Conservation (phyloP, 2,113 vertebrate species). For the Pithys albifrons region DNA sequence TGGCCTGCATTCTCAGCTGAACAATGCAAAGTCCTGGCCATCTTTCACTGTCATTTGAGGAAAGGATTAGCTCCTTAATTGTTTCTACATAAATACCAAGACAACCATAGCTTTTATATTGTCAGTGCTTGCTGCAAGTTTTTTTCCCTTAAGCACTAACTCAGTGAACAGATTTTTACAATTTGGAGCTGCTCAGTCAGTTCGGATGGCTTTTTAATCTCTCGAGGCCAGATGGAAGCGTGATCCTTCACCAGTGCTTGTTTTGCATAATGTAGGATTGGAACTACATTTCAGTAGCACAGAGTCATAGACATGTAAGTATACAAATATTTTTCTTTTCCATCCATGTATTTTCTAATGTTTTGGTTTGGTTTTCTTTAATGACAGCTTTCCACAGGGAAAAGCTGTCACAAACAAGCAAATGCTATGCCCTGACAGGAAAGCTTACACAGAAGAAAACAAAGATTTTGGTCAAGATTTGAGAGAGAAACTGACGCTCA, state of each 20-base stretch:
- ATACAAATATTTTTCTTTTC: background rate
- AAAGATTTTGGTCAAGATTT: background rate
- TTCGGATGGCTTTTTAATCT: constrained; percentile 33
- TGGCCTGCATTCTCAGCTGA: background rate
- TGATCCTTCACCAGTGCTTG: background rate
- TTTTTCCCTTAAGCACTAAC: background rate
- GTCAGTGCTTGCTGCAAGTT: background rate
- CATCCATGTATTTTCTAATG: background rate
- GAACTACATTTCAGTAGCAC: background rate
- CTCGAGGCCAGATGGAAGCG: constrained; percentile 30
- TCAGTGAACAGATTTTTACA: constrained; percentile 2
- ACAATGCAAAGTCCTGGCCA: background rate
- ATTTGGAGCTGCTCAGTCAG: background rate
- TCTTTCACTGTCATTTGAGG: background rate
- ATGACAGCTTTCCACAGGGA: background rate
- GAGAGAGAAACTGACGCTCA: background rate
- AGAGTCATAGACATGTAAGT: background rate
- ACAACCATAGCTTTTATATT: background rate
- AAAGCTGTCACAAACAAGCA: background rate
- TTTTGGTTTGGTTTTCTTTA: background rate
- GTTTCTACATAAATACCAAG: background rate
- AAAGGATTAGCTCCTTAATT: background rate
- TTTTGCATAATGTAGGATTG: background rate
- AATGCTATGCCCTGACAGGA: background rate
- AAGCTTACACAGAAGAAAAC: background rate